Base-by-base conservation (phyloP, 1,140 invertebrate genomes). In the Conus ventricosus region DNA sequence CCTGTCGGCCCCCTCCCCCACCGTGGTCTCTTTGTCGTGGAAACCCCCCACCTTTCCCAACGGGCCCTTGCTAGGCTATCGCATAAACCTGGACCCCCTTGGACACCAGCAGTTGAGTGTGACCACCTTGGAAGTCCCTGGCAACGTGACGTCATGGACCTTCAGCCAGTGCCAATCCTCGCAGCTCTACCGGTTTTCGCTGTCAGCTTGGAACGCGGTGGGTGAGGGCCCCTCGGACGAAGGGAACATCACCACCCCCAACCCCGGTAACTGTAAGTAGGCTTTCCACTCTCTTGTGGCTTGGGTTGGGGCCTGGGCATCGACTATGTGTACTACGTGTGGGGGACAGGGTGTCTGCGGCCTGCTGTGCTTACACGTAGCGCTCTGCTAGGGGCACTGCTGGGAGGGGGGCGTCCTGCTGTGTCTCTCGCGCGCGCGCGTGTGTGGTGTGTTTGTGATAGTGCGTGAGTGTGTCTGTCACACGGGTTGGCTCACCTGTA, bases 11-110 rank as follows among this genome's bases (percentile, higher is more conserved):
- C 96, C 98, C 60, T 97, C 98, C 93, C 96, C 97, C n/a, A 97
- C 96, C 89, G 96, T 97, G 90, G 97, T 99, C 54, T 97, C 97
- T 87, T 96, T 99, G 20, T 97, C 97, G 90, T 99, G 98, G 98
- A 96, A 97, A 94, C 97, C 97, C 8, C 98, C 98, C 20, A 96
- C 96, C 17, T 98, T 97, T 93, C 97, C 97, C 51, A 98, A 98
- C 94, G 98, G 98, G 86, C 97, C 97, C 88, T 96, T 99, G 90
- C 96, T 98, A 80, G 97, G 97, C 78, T 98, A 98, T 95, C 97
- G 97, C 84, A 95, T 98, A 80, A 96, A 97, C 91, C 96, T 97
- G 39, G 95, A 96, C 76, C 96, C 90, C 80, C 67, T 91, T 25
- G 90, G 88, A 85, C 92, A 92, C 87, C 88, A 89, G 23, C 91